Conservation (phyloP, 2,888 invertebrate species). For the Eretmocerus hayati region DNA sequence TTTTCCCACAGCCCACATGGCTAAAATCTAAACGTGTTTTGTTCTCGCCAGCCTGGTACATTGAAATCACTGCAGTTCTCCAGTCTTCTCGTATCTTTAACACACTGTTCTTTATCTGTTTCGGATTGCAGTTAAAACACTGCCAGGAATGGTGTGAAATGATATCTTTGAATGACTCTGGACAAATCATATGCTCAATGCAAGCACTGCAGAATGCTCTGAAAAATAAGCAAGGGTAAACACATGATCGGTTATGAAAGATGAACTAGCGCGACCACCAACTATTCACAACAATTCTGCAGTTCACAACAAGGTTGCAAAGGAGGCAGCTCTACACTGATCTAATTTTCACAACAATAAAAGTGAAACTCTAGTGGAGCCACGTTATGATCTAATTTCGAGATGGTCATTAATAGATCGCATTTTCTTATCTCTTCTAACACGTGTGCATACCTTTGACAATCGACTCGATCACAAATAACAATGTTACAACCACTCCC, state of each 20-base stretch:
- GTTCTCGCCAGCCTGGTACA: conserved; percentile 27
- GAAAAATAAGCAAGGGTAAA: conserved; percentile 19
- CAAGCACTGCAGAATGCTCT: conserved; percentile 43
- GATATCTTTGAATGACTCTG: conserved; percentile 32
- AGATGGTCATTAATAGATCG: too few species aligned
- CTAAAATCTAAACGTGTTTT: conserved; percentile 21
- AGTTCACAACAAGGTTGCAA: too few species aligned
- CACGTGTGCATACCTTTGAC: conserved; percentile 32
- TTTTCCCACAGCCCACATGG: conserved; percentile 24
- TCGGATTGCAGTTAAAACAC: conserved; percentile 39
- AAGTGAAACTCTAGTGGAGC: too few species aligned
- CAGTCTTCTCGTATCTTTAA: conserved; percentile 34
- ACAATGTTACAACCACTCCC: conserved; percentile 35
- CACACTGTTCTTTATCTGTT: conserved; percentile 20
- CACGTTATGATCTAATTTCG: too few species aligned
- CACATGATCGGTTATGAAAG: conserved; percentile 1
- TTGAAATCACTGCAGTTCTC: conserved; percentile 29
- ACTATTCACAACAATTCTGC: too few species aligned
- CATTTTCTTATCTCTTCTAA: too few species aligned
- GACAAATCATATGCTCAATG: conserved; percentile 37
- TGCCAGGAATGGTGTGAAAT: conserved; percentile 37
- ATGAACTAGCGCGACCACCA: too few species aligned
- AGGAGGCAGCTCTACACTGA: too few species aligned
- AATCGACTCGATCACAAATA: conserved; percentile 39
- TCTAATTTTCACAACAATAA: too few species aligned